Percentiles rank a stretch among this genome's conserved stretches.
Conservation (phyloP, 2,797 vertebrate genomes). For the Spea hammondii region DNA sequence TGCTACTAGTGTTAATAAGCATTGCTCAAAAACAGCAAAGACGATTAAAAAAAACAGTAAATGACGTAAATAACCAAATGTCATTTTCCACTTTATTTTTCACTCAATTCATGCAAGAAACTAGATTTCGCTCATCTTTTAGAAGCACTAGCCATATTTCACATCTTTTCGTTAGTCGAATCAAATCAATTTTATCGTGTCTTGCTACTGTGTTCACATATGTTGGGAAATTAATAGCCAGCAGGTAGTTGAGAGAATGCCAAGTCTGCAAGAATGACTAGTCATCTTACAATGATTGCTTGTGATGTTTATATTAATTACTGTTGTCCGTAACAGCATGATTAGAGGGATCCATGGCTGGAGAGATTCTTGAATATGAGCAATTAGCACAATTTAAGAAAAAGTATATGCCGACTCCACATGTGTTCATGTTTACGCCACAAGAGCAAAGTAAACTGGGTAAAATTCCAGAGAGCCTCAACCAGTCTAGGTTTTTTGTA, state of each 20-base stretch:
- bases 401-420: neutral
- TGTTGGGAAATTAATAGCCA: conserved; percentile 99
- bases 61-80: no score
- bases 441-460: neutral
- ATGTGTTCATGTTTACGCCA: neutral
- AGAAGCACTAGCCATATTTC: conserved; percentile 64
- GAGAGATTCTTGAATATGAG: conserved; percentile 59
- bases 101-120: conserved; percentile 56
- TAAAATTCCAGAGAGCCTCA: no score
- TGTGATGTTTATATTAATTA: conserved; percentile 99
- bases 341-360: conserved; percentile 70
- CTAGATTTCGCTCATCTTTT: conserved; percentile 60
- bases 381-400: conserved; percentile 9
- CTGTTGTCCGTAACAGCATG: conserved; percentile 80
- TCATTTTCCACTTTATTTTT: neutral
- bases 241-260: conserved; percentile 95
- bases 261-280: conserved; percentile 95
- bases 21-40: no score
- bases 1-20: no score
- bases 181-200: conserved; percentile 87
- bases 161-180: conserved; percentile 66
- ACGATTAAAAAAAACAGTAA: no score
- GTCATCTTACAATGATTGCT: conserved; percentile 92
- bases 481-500: no score
- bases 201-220: conserved; percentile 96